A percentile compares a stretch with the other conserved stretches of the same genome.
phyloP scores from a whole-genome alignment of 2,888 invertebrate species.

The Herminia tarsipennalis region DNA sequence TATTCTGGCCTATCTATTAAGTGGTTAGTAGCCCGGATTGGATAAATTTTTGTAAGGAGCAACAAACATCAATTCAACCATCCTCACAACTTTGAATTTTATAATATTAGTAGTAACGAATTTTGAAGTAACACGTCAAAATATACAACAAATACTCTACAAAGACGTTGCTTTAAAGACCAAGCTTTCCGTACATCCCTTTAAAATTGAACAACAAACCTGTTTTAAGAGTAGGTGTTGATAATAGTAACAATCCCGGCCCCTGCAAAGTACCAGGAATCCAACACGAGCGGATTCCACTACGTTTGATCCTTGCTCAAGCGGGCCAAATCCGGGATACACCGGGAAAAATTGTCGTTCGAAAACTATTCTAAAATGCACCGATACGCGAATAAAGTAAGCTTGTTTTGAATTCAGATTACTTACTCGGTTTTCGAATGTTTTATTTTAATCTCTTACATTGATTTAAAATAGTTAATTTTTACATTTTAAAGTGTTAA shows the following conservation, averaged over 20 bases:
- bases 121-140: too few species aligned
- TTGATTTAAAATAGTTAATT: too few species aligned
- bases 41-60: too few species aligned
- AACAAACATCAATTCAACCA: background rate
- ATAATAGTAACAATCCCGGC: conserved; percentile 43
- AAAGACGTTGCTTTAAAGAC: conserved; percentile 1
- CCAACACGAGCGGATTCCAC: conserved; percentile 47
- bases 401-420: background rate
- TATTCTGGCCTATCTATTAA: too few species aligned
- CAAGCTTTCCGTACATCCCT: conserved; percentile 27
- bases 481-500: too few species aligned
- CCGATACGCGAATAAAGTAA: conserved; percentile 8
- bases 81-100: background rate
- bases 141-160: background rate
- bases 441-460: too few species aligned
- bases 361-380: conserved; percentile 38
- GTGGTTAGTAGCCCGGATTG: too few species aligned
- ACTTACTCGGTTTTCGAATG: background rate
- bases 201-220: conserved; percentile 42
- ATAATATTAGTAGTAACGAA: background rate
- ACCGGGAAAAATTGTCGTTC: conserved; percentile 37
- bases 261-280: conserved; percentile 43
- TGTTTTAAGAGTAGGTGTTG: conserved; percentile 45
- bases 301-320: conserved; percentile 50
- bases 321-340: conserved; percentile 45